Conservation (phyloP, 2,113 vertebrate species). For the Penelope pileata region DNA sequence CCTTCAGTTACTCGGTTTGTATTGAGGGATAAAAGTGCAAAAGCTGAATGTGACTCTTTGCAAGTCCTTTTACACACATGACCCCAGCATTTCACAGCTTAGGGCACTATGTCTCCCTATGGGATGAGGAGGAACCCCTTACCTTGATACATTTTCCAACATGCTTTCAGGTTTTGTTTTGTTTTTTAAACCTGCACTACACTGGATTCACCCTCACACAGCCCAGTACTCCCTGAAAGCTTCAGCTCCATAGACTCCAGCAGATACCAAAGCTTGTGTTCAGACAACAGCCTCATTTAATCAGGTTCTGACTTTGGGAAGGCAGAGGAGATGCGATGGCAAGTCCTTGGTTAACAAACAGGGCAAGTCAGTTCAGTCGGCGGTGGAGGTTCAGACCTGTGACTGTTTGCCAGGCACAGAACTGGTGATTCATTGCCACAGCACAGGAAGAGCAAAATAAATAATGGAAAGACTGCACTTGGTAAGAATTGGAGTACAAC, state of each 20-base stretch:
- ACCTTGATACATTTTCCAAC: not conserved
- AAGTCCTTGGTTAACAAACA: not conserved
- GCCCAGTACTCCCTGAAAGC: not conserved
- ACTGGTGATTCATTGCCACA: not conserved
- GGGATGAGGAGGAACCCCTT: not conserved
- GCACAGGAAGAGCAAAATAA: not conserved
- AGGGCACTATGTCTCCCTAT: not conserved
- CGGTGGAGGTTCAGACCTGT: not conserved
- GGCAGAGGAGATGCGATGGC: not conserved
- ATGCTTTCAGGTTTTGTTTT: not conserved
- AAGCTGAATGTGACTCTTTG: not conserved
- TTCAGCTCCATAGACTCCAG: not conserved
- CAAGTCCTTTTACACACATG: not conserved
- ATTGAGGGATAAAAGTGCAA: not conserved
- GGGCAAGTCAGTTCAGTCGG: not conserved
- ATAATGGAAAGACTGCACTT: not conserved
- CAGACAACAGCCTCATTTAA: not conserved
- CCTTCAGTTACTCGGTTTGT: not conserved
- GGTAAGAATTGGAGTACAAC: not conserved
- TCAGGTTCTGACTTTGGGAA: not conserved
- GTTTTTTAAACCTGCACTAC: not conserved
- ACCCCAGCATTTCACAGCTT: not conserved
- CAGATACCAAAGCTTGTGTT: not conserved
- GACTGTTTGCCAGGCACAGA: not conserved
- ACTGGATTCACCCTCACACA: not conserved